phyloP scores from a whole-genome alignment of 1,140 invertebrate species.

The Drosophila busckii region DNA sequence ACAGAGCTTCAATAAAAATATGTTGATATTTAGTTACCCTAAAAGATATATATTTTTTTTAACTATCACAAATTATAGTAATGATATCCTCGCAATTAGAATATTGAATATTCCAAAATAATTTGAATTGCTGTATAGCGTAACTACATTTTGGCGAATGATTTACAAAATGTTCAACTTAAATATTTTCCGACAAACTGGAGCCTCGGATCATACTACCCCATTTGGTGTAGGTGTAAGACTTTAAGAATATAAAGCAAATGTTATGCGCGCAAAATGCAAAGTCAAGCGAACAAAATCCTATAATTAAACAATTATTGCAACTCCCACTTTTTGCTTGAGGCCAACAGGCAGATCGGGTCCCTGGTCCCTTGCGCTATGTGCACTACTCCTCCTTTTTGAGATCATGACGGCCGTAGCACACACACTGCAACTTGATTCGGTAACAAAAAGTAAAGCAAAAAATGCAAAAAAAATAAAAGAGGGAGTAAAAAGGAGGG shows the following conservation, averaged over 20 bases:
- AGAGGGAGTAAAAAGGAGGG: slow-evolving; percentile 17
- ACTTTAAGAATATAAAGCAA: slow-evolving; percentile 63
- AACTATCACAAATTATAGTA: not conserved
- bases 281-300: slow-evolving; percentile 77
- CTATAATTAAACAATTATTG: slow-evolving; percentile 79
- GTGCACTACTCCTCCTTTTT: slow-evolving; percentile 78
- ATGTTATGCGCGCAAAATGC: slow-evolving; percentile 76
- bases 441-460: slow-evolving; percentile 9
- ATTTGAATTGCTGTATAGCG: no score
- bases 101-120: no score
- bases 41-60: not conserved
- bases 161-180: not conserved
- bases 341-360: slow-evolving; percentile 54
- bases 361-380: slow-evolving; percentile 68
- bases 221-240: slow-evolving; percentile 32
- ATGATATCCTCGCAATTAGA: no score
- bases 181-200: slow-evolving; percentile 14
- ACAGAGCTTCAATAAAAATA: not conserved
- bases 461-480: not conserved
- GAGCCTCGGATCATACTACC: slow-evolving; percentile 5
- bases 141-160: not conserved
- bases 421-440: slow-evolving; percentile 36
- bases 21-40: slow-evolving; percentile 1
- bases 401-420: slow-evolving; percentile 60
- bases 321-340: slow-evolving; percentile 78